Percentiles rank a stretch among this genome's conserved stretches.
These are phyloP conservation scores for Ascidia mentula DNA, from an alignment of 23 tunicate species.

Conservation along the genomic window DNA sequence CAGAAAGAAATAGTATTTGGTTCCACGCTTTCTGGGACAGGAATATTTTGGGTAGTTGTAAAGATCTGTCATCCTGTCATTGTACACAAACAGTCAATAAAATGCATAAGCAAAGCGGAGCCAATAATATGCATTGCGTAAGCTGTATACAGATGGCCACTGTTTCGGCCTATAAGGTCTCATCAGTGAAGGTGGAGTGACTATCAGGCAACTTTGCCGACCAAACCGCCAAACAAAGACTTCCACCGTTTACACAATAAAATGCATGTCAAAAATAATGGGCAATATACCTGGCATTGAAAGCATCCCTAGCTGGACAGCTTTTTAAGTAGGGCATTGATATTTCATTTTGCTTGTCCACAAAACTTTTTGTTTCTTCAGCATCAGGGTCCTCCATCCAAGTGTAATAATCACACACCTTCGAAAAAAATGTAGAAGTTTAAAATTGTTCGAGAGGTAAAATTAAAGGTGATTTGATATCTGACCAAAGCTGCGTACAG, in stretches of 20 bases:
- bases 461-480: too few relatives aligned
- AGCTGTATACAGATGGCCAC: too few relatives aligned
- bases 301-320: slow-evolving; percentile 47
- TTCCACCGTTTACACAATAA: not conserved
- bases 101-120: not conserved
- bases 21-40: slow-evolving; percentile 75
- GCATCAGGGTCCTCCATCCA: slow-evolving; percentile 98
- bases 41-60: slow-evolving; percentile 88
- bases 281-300: slow-evolving; percentile 21
- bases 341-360: slow-evolving; percentile 75
- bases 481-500: too few relatives aligned
- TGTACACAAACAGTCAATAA: not conserved
- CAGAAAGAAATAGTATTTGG: slow-evolving; percentile 73
- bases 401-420: slow-evolving; percentile 77
- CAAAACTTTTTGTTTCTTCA: slow-evolving; percentile 83
- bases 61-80: slow-evolving; percentile 65
- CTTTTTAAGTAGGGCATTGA: slow-evolving; percentile 70
- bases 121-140: too few relatives aligned
- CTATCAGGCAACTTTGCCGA: too few relatives aligned
- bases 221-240: too few relatives aligned
- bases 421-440: too few relatives aligned
- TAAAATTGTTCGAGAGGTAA: too few relatives aligned
- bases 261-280: not conserved
- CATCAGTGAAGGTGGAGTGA: not conserved
- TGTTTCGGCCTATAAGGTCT: not conserved